Conservation (phyloP, 2,888 invertebrate species). For the Sabatieria punctata region DNA sequence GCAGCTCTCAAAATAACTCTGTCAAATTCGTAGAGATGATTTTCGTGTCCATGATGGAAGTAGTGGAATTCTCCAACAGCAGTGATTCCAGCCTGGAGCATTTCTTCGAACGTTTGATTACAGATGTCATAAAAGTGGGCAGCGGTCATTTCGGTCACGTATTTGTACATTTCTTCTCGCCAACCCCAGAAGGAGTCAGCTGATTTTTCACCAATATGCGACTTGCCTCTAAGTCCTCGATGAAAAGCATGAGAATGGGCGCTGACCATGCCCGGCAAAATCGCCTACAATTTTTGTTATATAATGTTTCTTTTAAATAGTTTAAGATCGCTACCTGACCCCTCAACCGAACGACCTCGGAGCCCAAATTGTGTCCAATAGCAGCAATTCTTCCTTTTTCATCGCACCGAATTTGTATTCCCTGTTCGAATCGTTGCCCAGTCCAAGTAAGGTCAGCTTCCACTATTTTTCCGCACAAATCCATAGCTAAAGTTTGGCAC, state of each 20-base stretch:
- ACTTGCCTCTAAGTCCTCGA: slow-evolving; percentile 18
- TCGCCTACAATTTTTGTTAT: slow-evolving; percentile 4
- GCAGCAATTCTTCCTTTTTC: neutral
- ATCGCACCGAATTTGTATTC: neutral
- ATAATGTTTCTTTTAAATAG: no score
- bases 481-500: no score
- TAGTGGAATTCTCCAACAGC: slow-evolving; percentile 30
- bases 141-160: slow-evolving; percentile 12
- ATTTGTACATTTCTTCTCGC: slow-evolving; percentile 26
- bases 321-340: no score
- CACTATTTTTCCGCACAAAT: neutral
- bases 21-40: slow-evolving; percentile 2
- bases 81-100: slow-evolving; percentile 26
- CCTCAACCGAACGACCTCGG: neutral
- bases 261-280: slow-evolving; percentile 26
- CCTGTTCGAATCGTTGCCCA: neutral
- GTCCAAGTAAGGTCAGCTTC: neutral
- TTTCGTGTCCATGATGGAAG: slow-evolving; percentile 18
- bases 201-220: slow-evolving; percentile 1
- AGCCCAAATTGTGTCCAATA: neutral
- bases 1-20: slow-evolving; percentile 6
- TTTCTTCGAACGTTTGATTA: slow-evolving; percentile 21
- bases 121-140: neutral
- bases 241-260: slow-evolving; percentile 29
- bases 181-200: slow-evolving; percentile 27